Conservation (phyloP, 1,140 invertebrate genomes). For the Globodera ellingtonae region DNA sequence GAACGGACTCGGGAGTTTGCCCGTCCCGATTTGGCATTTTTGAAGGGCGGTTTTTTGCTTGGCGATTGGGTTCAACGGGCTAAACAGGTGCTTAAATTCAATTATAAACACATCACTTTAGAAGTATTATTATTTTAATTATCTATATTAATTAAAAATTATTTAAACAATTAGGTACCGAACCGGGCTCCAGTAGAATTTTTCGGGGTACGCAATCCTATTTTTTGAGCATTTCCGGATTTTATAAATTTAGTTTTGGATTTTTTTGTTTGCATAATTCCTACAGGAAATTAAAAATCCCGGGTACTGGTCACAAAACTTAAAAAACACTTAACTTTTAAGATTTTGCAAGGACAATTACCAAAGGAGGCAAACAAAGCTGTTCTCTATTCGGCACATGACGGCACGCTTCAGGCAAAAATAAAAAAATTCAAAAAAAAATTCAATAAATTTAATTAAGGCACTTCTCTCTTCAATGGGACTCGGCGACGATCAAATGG, state of each 20-base stretch:
- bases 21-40: conserved; percentile 22
- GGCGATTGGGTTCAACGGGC: conserved; percentile 44
- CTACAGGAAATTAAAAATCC: no score
- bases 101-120: no score
- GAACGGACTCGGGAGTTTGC: conserved; percentile 42
- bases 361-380: conserved; percentile 28
- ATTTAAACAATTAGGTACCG: no score
- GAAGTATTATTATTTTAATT: no score
- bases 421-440: neutral
- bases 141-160: no score
- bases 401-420: conserved; percentile 21
- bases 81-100: conserved; percentile 19
- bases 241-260: no score
- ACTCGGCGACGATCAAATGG: conserved; percentile 1
- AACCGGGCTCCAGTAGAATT: no score
- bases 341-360: conserved; percentile 7
- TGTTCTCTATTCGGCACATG: conserved; percentile 24
- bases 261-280: no score
- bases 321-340: no score
- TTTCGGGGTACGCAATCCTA: no score
- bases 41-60: conserved; percentile 46
- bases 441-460: neutral
- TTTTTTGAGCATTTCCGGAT: no score
- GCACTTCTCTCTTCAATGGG: conserved; percentile 12
- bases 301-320: no score